Base-by-base conservation (phyloP, 23 tunicate genomes). In the Clavelina lepadiformis region DNA sequence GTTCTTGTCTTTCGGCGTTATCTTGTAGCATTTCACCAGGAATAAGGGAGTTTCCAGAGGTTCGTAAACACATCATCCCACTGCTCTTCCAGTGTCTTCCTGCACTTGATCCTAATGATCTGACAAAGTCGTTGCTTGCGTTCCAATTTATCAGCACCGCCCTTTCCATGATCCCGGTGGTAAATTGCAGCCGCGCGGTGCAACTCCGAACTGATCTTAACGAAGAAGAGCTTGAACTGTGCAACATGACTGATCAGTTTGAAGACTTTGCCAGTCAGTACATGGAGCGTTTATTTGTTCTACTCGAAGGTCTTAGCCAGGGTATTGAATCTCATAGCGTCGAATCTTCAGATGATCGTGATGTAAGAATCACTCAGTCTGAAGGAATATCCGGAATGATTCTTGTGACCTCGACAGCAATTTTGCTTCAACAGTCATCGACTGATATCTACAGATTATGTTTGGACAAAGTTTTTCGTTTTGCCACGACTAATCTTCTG, bases 41-140 rank as follows among this genome's bases (percentile, higher is more conserved):
- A 3, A 63, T 89, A 20, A 56, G 32, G 23, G 65, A 75, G 27
- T 89, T 69, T 61, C 58, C 97, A 19, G 91, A 81, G 63, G 60
- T 65, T 1, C 60, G 80, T 31, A 36, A 55, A 21, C 89, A 89
- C 46, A 56, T 89, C 26, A 64, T 89, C 29, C 97, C 97, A 2
- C 30, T 89, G n/a, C 78, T 89, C 20, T 69, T 81, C 29, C 80
- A 91, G 23, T 86, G 83, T 50, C 55, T 89, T 24, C 97, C 97
- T 11, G 87, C 79, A 46, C 33, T 89, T 46, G 97, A 89, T 63
- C 81, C 97, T 5, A 89, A 89, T 70, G 97, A 89, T 36, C 61
- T 89, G 19, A 89, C 97, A 5, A 89, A 89, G 69, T 76, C 97
- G 4, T 46, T 77, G 55, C 73, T 65, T 35, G 76, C 79, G 19